Percentiles rank a stretch among this genome's conserved stretches.
Conservation (phyloP, 2,113 vertebrate species). For the Girardinichthys multiradiatus region DNA sequence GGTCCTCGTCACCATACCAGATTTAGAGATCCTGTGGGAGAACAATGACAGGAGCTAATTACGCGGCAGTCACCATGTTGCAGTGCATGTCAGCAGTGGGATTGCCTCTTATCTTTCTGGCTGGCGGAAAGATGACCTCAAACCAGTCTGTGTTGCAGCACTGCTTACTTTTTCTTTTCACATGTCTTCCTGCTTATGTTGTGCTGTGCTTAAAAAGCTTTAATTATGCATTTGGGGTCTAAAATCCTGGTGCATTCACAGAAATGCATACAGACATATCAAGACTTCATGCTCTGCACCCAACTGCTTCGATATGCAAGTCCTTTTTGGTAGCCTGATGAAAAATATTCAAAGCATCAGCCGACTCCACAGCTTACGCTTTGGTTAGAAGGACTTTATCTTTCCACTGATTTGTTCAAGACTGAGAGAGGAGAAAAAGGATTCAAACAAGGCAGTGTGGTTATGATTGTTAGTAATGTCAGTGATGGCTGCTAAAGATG, state of each 20-base stretch:
- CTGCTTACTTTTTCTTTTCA: not conserved
- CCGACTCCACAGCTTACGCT: not conserved
- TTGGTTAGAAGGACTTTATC: not conserved
- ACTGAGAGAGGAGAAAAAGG: not conserved
- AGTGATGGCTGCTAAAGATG: not conserved
- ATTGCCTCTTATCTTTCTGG: conserved; percentile 59
- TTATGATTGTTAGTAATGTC: not conserved
- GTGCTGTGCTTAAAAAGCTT: conserved; percentile 6
- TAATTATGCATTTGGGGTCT: not conserved
- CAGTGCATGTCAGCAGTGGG: conserved; percentile 27
- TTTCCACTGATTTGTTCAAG: not conserved
- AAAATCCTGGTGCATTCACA: conserved; percentile 15
- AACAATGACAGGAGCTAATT: conserved; percentile 74
- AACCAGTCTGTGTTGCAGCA: conserved; percentile 5
- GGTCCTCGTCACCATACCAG: conserved; percentile 60
- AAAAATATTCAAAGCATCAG: not conserved
- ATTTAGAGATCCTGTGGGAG: conserved; percentile 72
- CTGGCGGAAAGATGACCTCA: conserved; percentile 50
- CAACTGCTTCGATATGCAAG: not conserved
- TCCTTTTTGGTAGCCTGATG: not conserved
- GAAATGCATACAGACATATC: conserved; percentile 8
- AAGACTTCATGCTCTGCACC: conserved; percentile 9
- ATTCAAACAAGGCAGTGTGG: not conserved
- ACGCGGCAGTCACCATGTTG: conserved; percentile 58
- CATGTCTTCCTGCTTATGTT: conserved; percentile 9